phyloP scores from a whole-genome alignment of 2,113 vertebrate species.

The Lepisosteus osseus region DNA sequence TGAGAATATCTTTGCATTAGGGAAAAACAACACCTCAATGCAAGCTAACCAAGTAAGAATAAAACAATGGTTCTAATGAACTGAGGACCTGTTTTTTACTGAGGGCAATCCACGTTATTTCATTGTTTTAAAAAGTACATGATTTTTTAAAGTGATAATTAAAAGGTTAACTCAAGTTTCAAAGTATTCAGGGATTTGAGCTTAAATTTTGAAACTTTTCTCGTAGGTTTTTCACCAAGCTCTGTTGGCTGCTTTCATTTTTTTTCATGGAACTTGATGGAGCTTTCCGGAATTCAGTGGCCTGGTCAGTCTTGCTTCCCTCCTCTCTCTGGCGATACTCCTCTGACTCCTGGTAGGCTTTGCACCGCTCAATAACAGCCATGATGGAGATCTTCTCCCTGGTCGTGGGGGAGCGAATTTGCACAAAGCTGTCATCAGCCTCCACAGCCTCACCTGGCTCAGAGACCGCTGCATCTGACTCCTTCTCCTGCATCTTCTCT shows the following conservation, averaged over 20 bases:
- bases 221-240: slow-evolving; percentile 82
- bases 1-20: too few relatives aligned
- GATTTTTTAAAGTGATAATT: neutral
- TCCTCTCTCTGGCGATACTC: slow-evolving; percentile 63
- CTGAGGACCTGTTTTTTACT: neutral
- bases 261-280: slow-evolving; percentile 34
- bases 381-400: slow-evolving; percentile 77
- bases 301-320: neutral
- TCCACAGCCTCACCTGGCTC: neutral
- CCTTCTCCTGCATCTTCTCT: slow-evolving; percentile 55
- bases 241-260: slow-evolving; percentile 55
- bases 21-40: neutral
- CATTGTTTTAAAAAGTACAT: neutral
- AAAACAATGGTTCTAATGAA: neutral
- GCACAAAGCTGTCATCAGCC: slow-evolving; percentile 44
- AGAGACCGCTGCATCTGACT: neutral
- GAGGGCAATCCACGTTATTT: neutral
- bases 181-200: slow-evolving; percentile 51
- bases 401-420: slow-evolving; percentile 69
- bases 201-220: slow-evolving; percentile 87
- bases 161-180: neutral
- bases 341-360: slow-evolving; percentile 71
- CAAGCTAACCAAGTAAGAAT: neutral
- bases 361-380: slow-evolving; percentile 70
- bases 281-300: slow-evolving; percentile 29